Conservation (phyloP, 2,113 vertebrate species). For the Semicossyphus pulcher region DNA sequence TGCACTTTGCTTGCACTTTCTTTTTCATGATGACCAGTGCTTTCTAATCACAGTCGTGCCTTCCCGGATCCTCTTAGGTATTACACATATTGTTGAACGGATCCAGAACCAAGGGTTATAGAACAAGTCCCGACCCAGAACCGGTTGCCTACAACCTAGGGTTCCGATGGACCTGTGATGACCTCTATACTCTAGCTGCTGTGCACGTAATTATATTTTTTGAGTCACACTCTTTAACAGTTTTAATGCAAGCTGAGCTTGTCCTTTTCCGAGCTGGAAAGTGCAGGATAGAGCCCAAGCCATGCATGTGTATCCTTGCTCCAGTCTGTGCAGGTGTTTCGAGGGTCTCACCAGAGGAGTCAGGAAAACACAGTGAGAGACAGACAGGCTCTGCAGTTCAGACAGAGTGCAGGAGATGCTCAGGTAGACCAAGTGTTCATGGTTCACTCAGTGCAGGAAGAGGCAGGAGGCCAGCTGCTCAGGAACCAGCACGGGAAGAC, state of each 20-base stretch:
- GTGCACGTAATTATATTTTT: neutral
- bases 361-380: conserved; percentile 29
- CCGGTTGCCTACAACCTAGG: too few species aligned
- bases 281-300: neutral
- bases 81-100: too few species aligned
- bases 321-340: conserved; percentile 25
- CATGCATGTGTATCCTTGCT: conserved; percentile 3
- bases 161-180: too few species aligned
- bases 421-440: conserved; percentile 32
- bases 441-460: conserved; percentile 28
- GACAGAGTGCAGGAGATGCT: conserved; percentile 43
- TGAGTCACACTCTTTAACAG: neutral
- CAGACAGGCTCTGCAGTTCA: conserved; percentile 18
- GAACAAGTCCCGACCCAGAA: too few species aligned
- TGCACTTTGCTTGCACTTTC: too few species aligned
- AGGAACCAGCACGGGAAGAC: conserved; percentile 16
- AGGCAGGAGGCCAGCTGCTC: conserved; percentile 15
- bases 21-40: too few species aligned
- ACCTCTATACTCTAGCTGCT: too few species aligned
- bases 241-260: conserved; percentile 14
- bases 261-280: neutral
- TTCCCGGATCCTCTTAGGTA: too few species aligned
- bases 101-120: too few species aligned
- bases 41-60: too few species aligned
- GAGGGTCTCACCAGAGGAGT: conserved; percentile 1